A percentile compares a stretch with the other conserved stretches of the same genome.
phyloP scores from a whole-genome alignment of 2,797 vertebrate species.

The Ibycter americanus region DNA sequence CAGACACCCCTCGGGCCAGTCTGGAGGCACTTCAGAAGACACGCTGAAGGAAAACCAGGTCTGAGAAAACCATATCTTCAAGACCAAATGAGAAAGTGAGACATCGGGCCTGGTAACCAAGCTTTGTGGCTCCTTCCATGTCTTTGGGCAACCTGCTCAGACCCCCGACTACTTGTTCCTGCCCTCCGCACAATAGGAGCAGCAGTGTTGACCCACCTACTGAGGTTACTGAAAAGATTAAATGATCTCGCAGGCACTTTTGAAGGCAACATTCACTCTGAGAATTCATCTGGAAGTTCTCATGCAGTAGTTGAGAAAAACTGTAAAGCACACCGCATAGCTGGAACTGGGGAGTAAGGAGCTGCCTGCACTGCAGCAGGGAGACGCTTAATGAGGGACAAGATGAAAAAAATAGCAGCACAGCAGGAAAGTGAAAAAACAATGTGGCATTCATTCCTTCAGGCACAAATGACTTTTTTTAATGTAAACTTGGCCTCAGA shows the following conservation, averaged over 20 bases:
- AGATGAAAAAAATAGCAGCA: slow-evolving; percentile 22
- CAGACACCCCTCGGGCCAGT: background rate
- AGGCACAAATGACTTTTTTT: background rate
- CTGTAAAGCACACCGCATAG: background rate
- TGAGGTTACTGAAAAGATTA: background rate
- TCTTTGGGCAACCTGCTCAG: background rate
- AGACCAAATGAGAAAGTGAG: background rate
- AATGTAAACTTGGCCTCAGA: background rate
- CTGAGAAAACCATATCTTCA: background rate
- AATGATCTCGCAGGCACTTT: background rate
- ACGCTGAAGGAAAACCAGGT: background rate
- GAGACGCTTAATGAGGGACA: background rate
- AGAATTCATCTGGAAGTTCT: slow-evolving; percentile 46
- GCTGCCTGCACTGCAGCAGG: background rate
- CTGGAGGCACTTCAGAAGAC: background rate
- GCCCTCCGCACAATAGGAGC: background rate
- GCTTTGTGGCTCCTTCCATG: background rate
- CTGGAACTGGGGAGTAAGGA: background rate
- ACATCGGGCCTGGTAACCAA: background rate
- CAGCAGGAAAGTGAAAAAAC: slow-evolving; percentile 39
- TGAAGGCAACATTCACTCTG: background rate
- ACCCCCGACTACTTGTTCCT: background rate
- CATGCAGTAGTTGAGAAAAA: slow-evolving; percentile 4
- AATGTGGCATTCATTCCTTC: slow-evolving; percentile 4
- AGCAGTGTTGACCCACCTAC: background rate